These are phyloP conservation scores for Halesus radiatus DNA, from an alignment of 1,140 invertebrate species.

Conservation along the genomic window DNA sequence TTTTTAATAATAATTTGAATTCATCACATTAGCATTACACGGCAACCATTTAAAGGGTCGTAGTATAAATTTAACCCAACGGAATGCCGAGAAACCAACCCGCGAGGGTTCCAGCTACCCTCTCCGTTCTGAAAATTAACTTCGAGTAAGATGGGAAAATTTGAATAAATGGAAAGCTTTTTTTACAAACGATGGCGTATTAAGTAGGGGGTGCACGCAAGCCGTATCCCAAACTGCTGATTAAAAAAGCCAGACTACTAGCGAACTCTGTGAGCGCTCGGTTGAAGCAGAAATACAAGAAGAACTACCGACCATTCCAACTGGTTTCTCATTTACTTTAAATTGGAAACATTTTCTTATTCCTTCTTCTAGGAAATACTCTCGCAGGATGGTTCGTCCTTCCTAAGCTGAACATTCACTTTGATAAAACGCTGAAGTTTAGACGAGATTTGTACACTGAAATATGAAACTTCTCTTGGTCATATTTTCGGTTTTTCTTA, in stretches of 20 bases:
- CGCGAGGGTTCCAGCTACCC: not conserved
- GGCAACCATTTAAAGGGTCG: too few species aligned
- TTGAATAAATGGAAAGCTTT: conserved; percentile 43
- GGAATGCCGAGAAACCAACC: too few species aligned
- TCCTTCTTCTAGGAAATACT: not conserved
- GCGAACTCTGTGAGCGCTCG: conserved; percentile 47
- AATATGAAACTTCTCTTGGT: conserved; percentile 24
- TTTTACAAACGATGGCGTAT: conserved; percentile 38
- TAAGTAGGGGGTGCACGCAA: conserved; percentile 45
- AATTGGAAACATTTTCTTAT: conserved; percentile 53
- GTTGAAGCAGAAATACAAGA: conserved; percentile 23
- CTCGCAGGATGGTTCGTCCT: not conserved
- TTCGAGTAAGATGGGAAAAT: conserved; percentile 23
- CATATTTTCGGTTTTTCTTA: conserved; percentile 34
- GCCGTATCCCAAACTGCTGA: conserved; percentile 41
- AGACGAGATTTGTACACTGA: conserved; percentile 35
- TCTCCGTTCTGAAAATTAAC: conserved; percentile 1
- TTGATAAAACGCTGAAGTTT: conserved; percentile 25
- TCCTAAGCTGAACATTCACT: conserved; percentile 5
- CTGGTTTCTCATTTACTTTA: conserved; percentile 52
- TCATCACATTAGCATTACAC: too few species aligned
- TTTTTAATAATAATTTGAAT: too few species aligned
- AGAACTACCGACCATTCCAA: conserved; percentile 33
- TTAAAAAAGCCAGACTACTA: conserved; percentile 48
- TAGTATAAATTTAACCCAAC: too few species aligned